Conservation (phyloP, 1,140 invertebrate genomes). For the Belonocnema kinseyi region DNA sequence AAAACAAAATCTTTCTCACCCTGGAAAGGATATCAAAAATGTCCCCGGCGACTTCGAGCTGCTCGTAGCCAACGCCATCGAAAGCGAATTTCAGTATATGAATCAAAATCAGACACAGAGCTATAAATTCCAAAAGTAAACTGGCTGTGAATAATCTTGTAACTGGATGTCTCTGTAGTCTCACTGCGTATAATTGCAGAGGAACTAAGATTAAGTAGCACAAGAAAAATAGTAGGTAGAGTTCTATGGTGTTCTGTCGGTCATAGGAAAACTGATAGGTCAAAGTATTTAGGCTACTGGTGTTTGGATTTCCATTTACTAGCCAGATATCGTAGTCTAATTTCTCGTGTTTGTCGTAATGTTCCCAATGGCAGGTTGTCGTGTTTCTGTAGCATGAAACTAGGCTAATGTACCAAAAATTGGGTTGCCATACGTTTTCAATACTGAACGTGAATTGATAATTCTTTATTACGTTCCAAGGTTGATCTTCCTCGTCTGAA, state of each 20-base stretch:
- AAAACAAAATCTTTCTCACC: constrained; percentile 91
- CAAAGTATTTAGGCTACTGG: constrained; percentile 88
- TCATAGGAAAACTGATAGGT: constrained; percentile 98
- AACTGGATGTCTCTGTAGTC: constrained; percentile 91
- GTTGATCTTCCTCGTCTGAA: constrained; percentile 87
- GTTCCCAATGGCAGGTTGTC: constrained; percentile 88
- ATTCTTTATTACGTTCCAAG: constrained; percentile 88
- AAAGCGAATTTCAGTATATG: constrained; percentile 93
- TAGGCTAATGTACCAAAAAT: constrained; percentile 97
- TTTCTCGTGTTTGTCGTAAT: constrained; percentile 78
- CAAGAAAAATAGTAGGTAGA: constrained; percentile 92
- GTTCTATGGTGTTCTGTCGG: constrained; percentile 93
- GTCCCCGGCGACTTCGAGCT: constrained; percentile 90
- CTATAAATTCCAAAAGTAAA: constrained; percentile 89
- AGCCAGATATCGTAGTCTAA: constrained; percentile 96
- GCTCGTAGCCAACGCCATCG: constrained; percentile 90
- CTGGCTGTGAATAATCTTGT: constrained; percentile 94
- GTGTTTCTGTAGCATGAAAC: constrained; percentile 92
- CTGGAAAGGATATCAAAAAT: constrained; percentile 93
- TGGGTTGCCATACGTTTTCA: constrained; percentile 90
- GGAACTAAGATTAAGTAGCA: constrained; percentile 91
- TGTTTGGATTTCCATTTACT: constrained; percentile 95
- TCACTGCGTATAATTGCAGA: constrained; percentile 92
- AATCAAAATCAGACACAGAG: constrained; percentile 90
- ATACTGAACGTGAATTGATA: constrained; percentile 97